Base-by-base conservation (phyloP, 2,113 vertebrate species). In the Poicephalus gulielmi region DNA sequence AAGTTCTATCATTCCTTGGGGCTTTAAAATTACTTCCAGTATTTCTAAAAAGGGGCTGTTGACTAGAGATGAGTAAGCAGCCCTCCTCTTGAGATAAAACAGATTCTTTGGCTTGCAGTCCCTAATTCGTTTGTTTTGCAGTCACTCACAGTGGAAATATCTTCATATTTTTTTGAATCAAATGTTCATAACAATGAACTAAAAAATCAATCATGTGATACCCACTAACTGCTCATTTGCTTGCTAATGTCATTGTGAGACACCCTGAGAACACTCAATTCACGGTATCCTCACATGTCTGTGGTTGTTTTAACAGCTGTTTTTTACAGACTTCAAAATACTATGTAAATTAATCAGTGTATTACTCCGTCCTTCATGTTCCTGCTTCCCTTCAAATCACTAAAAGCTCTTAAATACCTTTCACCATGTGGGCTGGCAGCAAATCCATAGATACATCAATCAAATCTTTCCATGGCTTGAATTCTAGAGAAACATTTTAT, bases 1-100 rank as follows among this genome's bases (percentile, higher is more conserved):
- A 50, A 87, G 90, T 93, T 88, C 68, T n/a, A 33, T 80, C 4
- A 0, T 71, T 85, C 53, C 67, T 74, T 91, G 70, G 63, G 59
- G 59, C 64, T 91, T 94, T 77, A 73, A 87, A 92, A 92, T 83
- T 30, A 57, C 67, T 87, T 91, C 41, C 59, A 86, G 77, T 70
- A 28, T 84, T 64, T 95, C 85, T 86, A 41, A 82, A 82, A 92
- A 84, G 68, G 46, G 31, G 28, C 19, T 46, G n/a, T 83, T 96
- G 83, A 82, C 35, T 70, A 33, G 37, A 88, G 55, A 88, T 92
- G 88, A 90, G 41, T 82, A 86, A 71, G 63, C 79, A 83, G 33
- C 63, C 13, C 64, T 83, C 60, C 37, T 55, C 63, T 60, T 80
- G 49, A 63, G 75, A 74, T 77, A 73, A 79, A 89, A 53, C 24